These are phyloP conservation scores for Micromys minutus DNA, from an alignment of 2,113 vertebrate genomes.

Conservation along the genomic window DNA sequence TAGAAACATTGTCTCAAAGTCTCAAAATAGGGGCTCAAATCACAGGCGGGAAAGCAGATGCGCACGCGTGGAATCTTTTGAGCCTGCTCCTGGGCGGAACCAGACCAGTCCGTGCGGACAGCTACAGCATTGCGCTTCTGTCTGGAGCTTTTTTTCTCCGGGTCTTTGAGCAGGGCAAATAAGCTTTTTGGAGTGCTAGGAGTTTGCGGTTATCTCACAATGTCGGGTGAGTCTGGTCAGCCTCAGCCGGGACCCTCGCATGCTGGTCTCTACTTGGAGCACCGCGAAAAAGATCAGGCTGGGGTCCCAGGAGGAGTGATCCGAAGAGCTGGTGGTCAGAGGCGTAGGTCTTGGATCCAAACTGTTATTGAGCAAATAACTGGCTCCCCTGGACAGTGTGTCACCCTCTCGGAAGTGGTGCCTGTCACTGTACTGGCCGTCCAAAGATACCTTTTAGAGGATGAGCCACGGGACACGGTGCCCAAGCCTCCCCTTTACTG, in stretches of 20 bases:
- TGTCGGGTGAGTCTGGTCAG: constrained; percentile 6
- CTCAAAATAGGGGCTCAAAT: too few relatives aligned
- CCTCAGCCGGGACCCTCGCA: constrained; percentile 7
- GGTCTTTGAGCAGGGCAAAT: background rate
- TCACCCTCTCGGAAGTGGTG: constrained; percentile 62
- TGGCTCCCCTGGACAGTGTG: constrained; percentile 54
- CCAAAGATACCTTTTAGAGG: constrained; percentile 83
- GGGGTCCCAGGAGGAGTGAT: background rate
- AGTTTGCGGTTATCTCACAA: background rate
- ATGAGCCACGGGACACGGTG: constrained; percentile 42
- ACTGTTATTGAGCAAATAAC: constrained; percentile 44
- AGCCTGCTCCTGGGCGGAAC: background rate
- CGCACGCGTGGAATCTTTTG: background rate
- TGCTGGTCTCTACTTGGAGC: background rate
- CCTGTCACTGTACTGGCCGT: constrained; percentile 83
- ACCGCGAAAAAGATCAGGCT: background rate
- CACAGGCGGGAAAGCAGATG: background rate
- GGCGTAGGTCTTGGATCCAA: constrained; percentile 69
- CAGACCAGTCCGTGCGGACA: background rate
- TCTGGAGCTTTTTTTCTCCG: background rate
- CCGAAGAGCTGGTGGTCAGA: fast-evolving
- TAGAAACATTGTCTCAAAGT: background rate
- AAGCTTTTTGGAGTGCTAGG: background rate
- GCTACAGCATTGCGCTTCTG: fast-evolving
- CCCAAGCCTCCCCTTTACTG: constrained; percentile 75